Evolutionary conservation across 1,140 invertebrate species (phyloP), one percentile per base, ranked within the genome.

Genomic region (Sesamia nonagrioides): DNA sequence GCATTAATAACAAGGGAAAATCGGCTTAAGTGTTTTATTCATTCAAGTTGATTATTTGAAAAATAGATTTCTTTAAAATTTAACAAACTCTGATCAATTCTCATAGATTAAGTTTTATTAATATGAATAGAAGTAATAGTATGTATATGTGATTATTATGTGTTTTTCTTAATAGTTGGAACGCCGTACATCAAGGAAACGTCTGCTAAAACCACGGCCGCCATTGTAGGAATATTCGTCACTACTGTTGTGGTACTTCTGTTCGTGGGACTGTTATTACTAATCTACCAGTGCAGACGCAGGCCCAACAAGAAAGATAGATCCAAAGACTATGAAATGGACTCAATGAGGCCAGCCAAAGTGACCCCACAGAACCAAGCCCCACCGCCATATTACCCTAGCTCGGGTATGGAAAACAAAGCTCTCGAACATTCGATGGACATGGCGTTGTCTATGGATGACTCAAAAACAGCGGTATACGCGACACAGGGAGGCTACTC

Each of bases 261-360:
- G 0, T 97, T 98, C 88, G 95, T 97, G 45, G 97, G 96, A 15
- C 93, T 99, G 7, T 90, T 98, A 27, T 95, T 98, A 72, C 96
- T 98, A 81, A 98, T 98, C 95, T 98, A 98, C 87, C 97, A 97
- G 72, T 98, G 98, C 92, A 97, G 97, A 84, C 96, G 97, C 78
- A 97, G 97, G 86, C 97, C 98, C 89, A 97, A 96, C 61, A 98
- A 98, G 90, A 98, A 98, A 88, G 95, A 95, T 56, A 96, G 96
- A 79, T 97, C 97, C 80, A 99, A 98, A 93, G 97, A 98, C 89
- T 98, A 98, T 91, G 98, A 98, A 95, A 98, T 98, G 97, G 97
- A 98, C 89, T 97, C 97, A 0, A 96, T 96, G 79, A 96, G 97
- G 50, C 97, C 97, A 1, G 97, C 97, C 63, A 97, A 98, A 89